These are phyloP conservation scores for Pitta sordida DNA, from an alignment of 2,113 vertebrate species.

Conservation along the genomic window DNA sequence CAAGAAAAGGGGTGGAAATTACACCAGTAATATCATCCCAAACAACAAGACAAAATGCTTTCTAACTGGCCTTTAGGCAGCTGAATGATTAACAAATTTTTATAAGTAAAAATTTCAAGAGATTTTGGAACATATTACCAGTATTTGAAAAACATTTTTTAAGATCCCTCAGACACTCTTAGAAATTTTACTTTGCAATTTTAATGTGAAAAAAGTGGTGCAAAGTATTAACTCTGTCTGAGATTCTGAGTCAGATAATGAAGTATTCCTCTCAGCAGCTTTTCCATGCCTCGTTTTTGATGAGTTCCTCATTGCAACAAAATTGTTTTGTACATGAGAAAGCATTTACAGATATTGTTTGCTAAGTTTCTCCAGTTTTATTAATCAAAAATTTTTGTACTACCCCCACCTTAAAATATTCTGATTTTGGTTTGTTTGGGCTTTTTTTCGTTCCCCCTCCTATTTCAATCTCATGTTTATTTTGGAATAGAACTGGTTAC, in stretches of 20 bases:
- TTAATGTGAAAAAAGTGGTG: neutral
- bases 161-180: neutral
- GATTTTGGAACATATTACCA: neutral
- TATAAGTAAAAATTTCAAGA: neutral
- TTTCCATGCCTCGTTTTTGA: neutral
- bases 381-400: constrained; percentile 27
- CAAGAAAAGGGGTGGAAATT: neutral
- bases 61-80: neutral
- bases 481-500: neutral
- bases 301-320: constrained; percentile 1
- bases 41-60: neutral
- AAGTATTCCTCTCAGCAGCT: neutral
- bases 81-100: neutral
- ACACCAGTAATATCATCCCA: neutral
- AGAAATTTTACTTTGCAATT: neutral
- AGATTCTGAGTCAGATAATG: neutral
- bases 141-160: neutral
- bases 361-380: constrained; percentile 19
- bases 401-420: constrained; percentile 1
- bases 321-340: neutral
- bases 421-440: neutral
- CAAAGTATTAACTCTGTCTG: neutral
- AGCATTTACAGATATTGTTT: constrained; percentile 42
- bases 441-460: neutral
- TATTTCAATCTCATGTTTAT: neutral